These are phyloP conservation scores for Lycopodina hypogea DNA, from an alignment of 37 sponge, comb jelly and placozoan species.

Conservation along the genomic window DNA sequence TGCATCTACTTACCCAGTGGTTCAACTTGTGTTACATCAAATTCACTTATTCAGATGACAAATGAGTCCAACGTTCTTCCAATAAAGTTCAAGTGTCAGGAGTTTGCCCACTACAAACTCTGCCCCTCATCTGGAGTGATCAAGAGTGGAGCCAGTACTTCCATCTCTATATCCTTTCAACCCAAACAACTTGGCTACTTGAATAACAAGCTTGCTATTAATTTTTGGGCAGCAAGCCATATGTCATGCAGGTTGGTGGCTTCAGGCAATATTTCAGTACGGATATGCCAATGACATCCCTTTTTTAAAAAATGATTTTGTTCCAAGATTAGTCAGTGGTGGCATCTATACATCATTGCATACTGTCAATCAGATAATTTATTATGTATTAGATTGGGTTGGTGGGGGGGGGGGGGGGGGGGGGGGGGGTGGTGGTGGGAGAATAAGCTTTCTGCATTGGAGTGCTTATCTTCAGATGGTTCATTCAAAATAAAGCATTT, in stretches of 20 bases:
- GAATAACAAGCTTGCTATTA: slow-evolving; percentile 28
- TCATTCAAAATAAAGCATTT: no score
- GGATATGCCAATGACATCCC: no score
- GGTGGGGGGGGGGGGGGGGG: no score
- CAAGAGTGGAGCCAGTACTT: slow-evolving; percentile 1
- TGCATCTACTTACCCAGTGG: not conserved
- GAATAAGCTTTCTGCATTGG: no score
- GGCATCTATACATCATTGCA: no score
- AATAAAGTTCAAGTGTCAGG: slow-evolving; percentile 9
- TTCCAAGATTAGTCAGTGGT: no score
- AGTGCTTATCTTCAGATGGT: no score
- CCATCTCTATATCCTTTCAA: slow-evolving; percentile 23
- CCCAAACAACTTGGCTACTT: slow-evolving; percentile 63
- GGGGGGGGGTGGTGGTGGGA: no score
- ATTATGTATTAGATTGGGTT: no score
- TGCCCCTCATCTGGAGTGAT: slow-evolving; percentile 39
- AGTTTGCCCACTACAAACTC: slow-evolving; percentile 56
- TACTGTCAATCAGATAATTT: no score
- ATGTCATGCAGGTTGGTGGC: not conserved
- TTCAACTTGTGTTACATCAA: not conserved
- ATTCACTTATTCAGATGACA: not conserved
- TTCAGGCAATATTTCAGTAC: not conserved
- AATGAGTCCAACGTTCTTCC: slow-evolving; percentile 63
- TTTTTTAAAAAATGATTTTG: no score
- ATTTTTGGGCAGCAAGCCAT: slow-evolving; percentile 18